Evolutionary conservation across 2,113 vertebrate species (phyloP).

Genomic region (Malurus melanocephalus): DNA sequence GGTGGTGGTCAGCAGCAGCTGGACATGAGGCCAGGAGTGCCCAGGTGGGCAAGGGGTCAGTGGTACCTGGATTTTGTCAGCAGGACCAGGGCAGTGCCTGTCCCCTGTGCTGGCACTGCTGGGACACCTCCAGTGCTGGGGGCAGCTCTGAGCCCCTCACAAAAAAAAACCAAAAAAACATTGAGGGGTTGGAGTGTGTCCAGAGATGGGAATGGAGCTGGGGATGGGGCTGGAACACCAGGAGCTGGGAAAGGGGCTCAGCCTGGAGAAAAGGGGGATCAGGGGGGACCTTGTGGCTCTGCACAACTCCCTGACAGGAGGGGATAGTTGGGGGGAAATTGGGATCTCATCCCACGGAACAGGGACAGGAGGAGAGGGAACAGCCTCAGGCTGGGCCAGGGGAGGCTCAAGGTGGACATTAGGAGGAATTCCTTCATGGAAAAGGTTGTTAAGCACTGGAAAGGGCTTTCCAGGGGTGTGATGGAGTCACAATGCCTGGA

Average conservation of each 20-base stretch:
- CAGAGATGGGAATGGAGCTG: background rate
- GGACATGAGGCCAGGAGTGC: background rate
- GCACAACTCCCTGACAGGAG: background rate
- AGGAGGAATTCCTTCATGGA: background rate
- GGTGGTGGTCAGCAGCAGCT: background rate
- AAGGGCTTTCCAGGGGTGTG: background rate
- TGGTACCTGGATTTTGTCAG: background rate
- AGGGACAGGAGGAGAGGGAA: background rate
- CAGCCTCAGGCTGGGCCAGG: rapidly evolving
- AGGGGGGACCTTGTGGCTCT: background rate
- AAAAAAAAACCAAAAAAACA: rapidly evolving
- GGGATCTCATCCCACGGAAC: background rate
- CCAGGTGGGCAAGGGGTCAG: background rate
- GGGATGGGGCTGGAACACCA: background rate
- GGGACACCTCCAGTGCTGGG: background rate
- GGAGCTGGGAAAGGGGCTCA: background rate
- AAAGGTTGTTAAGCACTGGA: background rate
- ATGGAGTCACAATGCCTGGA: background rate
- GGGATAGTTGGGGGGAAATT: background rate
- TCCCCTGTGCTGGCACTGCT: background rate
- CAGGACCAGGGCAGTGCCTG: background rate
- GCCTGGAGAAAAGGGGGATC: background rate
- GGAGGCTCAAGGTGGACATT: rapidly evolving
- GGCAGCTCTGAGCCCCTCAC: background rate
- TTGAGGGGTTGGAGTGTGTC: background rate